phyloP scores from a whole-genome alignment of 2,797 vertebrate genomes.

The Rhinella marina region DNA sequence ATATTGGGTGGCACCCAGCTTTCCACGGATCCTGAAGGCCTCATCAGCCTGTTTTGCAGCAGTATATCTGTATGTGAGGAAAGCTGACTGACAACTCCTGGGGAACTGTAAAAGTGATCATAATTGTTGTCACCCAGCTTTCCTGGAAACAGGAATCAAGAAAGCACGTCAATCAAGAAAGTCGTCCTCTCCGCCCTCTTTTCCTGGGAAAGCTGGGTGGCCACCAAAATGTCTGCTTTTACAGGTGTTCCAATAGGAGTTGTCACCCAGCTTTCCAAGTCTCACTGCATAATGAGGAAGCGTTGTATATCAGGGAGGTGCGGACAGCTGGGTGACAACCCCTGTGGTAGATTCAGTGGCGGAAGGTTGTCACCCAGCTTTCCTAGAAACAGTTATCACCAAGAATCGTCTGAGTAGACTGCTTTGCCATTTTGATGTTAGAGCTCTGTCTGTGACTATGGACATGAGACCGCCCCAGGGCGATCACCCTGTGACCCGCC shows the following conservation, averaged over 20 bases:
- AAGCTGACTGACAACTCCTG: not conserved
- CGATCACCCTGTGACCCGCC: not conserved
- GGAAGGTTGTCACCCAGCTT: not conserved
- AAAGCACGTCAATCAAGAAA: too few species aligned
- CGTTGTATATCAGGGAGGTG: not conserved
- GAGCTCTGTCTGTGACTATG: too few species aligned
- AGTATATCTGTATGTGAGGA: not conserved
- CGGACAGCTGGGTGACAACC: not conserved
- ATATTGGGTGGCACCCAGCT: too few species aligned
- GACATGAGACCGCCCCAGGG: slow-evolving; percentile 39
- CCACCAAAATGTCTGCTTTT: too few species aligned
- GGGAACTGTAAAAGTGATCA: too few species aligned
- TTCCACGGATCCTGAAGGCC: too few species aligned
- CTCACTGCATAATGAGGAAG: not conserved
- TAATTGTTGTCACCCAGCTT: not conserved
- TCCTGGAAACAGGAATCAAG: not conserved
- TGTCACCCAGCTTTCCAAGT: too few species aligned
- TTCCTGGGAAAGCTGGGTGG: too few species aligned
- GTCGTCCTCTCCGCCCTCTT: too few species aligned
- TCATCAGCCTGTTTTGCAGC: too few species aligned
- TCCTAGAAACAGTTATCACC: not conserved
- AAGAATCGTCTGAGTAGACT: not conserved
- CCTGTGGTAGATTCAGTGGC: not conserved
- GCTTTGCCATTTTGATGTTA: too few species aligned
- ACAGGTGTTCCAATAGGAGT: too few species aligned